These are phyloP conservation scores for Agrotis exclamationis DNA, from an alignment of 2,888 invertebrate genomes.

Conservation along the genomic window DNA sequence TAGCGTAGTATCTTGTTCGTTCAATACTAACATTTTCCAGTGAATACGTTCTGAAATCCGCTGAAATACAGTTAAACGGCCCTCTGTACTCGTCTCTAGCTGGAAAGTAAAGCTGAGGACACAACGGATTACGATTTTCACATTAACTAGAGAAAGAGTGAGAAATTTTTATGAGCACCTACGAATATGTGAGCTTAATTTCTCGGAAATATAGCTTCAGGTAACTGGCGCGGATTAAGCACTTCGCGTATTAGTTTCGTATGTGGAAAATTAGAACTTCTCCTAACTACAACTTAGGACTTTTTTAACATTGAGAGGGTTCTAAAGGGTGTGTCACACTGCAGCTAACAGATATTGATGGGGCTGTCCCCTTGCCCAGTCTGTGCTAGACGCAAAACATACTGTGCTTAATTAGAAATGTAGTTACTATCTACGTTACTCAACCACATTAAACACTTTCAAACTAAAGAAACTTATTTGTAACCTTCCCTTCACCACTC, in stretches of 20 bases:
- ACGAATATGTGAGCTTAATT: background rate
- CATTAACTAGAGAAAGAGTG: background rate
- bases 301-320: background rate
- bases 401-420: too few relatives aligned
- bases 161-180: background rate
- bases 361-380: too few relatives aligned
- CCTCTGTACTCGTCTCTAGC: constrained; percentile 39
- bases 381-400: too few relatives aligned
- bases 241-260: background rate
- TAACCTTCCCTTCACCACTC: too few relatives aligned
- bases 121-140: constrained; percentile 13
- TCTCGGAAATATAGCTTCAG: background rate
- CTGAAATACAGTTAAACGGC: constrained; percentile 58
- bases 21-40: constrained; percentile 48
- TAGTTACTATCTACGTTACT: too few relatives aligned
- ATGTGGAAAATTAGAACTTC: background rate
- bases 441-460: too few relatives aligned
- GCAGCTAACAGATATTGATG: too few relatives aligned
- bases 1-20: constrained; percentile 26
- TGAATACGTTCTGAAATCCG: constrained; percentile 55
- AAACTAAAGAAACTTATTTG: too few relatives aligned
- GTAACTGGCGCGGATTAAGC: background rate
- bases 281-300: background rate
- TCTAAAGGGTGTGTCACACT: too few relatives aligned
- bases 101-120: constrained; percentile 28